These are phyloP conservation scores for Furcula furcula DNA, from an alignment of 2,888 invertebrate species.

Conservation along the genomic window DNA sequence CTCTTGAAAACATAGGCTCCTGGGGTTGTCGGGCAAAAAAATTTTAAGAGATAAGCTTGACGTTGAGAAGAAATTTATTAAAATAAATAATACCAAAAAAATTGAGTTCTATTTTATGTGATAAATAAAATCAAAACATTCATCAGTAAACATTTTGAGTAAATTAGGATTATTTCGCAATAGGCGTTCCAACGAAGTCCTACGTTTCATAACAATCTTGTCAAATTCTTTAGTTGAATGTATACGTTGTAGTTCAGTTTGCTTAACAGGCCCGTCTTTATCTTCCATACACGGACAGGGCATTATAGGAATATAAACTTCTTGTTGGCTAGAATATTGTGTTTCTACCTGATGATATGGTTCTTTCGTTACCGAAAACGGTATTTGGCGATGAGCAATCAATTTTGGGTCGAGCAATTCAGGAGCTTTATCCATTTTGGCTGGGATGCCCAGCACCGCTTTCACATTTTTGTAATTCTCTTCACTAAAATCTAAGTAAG, in stretches of 20 bases:
- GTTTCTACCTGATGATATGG: slow-evolving; percentile 47
- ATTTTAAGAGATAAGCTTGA: no score
- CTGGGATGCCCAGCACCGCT: slow-evolving; percentile 39
- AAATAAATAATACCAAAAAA: slow-evolving; percentile 12
- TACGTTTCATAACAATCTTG: slow-evolving; percentile 43
- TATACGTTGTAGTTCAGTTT: slow-evolving; percentile 9
- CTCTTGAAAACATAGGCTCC: no score
- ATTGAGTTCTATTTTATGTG: slow-evolving; percentile 19
- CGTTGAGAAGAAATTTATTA: background rate
- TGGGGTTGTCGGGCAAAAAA: no score
- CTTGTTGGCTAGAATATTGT: slow-evolving; percentile 66
- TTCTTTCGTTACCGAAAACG: slow-evolving; percentile 56
- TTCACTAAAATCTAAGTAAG: slow-evolving; percentile 61
- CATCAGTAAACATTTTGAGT: slow-evolving; percentile 63
- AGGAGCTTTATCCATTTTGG: slow-evolving; percentile 21
- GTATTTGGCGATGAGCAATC: slow-evolving; percentile 44
- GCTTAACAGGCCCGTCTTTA: background rate
- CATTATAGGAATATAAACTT: slow-evolving; percentile 29
- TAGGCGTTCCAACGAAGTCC: slow-evolving; percentile 45
- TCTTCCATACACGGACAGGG: slow-evolving; percentile 46
- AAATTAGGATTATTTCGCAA: slow-evolving; percentile 54
- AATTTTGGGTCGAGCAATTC: slow-evolving; percentile 40
- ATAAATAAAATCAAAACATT: slow-evolving; percentile 52
- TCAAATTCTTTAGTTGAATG: slow-evolving; percentile 29
- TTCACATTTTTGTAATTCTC: slow-evolving; percentile 57